Base-by-base conservation (phyloP, 2,888 invertebrate species). In the Hypsopygia costalis region DNA sequence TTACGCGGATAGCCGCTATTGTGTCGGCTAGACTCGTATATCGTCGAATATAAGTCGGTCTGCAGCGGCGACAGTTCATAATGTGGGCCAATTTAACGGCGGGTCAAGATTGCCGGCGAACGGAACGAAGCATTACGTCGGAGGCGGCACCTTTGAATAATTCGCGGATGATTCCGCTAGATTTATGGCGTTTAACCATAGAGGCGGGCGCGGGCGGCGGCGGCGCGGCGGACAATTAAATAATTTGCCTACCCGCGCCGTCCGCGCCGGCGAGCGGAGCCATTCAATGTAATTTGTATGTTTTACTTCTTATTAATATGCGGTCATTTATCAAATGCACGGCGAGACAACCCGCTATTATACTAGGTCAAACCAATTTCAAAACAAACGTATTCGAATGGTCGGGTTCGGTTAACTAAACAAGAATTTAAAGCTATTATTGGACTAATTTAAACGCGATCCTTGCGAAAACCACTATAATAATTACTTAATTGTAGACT, bases 141-240 rank as follows among this genome's bases (percentile, higher is more conserved):
- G 29, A 16, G 63, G 73, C 85, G 85, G 85, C 69, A 52, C 65
- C 80, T 87, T 85, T 83, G 79, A 81, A 80, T 83, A 78, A 81
- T 83, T 81, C 76, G 81, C 82, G 59, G 65, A 70, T 66, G 69
- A 76, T 66, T 58, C 63, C 65, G 59, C 62, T 80, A 81, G 86
- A 87, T 87, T 87, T 86, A 86, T 81, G 76, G 75, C 62, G 65
- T 48, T 56, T 86, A 85, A 87, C 74, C 77, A 85, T 72, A 83
- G 83, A 72, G 75, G 76, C 58, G 59, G 45, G 57, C 35, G 38
- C 41, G 47, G 8, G 11, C 30, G 44, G 59, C 61, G 50, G 56
- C 48, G 60, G 55, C 52, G 11, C 20, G 59, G 53, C 55, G 58
- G 60, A 68, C 83, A 83, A 83, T 86, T 83, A 85, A 83, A 81